Evolutionary conservation across 2,888 invertebrate genomes (phyloP).

Genomic region (Subacronicta megacephala): DNA sequence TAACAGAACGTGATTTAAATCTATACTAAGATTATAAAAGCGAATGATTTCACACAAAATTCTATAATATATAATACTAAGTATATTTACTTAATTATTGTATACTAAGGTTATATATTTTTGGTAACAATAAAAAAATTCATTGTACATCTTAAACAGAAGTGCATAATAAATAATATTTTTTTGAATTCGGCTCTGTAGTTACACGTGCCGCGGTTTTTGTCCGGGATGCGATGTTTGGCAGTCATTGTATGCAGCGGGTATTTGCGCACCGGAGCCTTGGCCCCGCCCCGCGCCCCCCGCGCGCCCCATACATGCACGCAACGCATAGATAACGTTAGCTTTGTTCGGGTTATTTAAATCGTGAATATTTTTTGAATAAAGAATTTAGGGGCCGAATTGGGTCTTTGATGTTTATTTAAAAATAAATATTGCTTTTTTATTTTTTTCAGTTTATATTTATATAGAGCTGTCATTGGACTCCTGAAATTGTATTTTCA

Average conservation of each 20-base stretch:
- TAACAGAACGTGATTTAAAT: too few species aligned
- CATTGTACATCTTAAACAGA: constrained; percentile 19
- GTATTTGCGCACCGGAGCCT: constrained; percentile 79
- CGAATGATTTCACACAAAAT: too few species aligned
- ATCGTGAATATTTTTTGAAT: constrained; percentile 48
- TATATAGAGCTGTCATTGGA: not conserved
- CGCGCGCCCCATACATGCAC: constrained; percentile 63
- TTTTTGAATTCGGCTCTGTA: constrained; percentile 76
- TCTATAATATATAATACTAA: too few species aligned
- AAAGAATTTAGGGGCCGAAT: constrained; percentile 9
- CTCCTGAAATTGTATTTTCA: too few species aligned
- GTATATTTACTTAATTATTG: too few species aligned
- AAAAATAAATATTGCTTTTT: not conserved
- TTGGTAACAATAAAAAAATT: not conserved
- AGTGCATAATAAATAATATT: constrained; percentile 56
- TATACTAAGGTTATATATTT: too few species aligned
- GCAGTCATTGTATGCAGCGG: constrained; percentile 87
- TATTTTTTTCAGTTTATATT: not conserved
- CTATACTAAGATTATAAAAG: too few species aligned
- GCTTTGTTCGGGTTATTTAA: constrained; percentile 45
- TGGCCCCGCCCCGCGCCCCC: constrained; percentile 50
- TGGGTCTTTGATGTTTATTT: constrained; percentile 21
- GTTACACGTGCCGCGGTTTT: constrained; percentile 87
- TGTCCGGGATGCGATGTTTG: constrained; percentile 87
- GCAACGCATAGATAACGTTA: constrained; percentile 65